Evolutionary conservation across 2,888 invertebrate genomes (phyloP).

Genomic region (Iphiclides podalirius): DNA sequence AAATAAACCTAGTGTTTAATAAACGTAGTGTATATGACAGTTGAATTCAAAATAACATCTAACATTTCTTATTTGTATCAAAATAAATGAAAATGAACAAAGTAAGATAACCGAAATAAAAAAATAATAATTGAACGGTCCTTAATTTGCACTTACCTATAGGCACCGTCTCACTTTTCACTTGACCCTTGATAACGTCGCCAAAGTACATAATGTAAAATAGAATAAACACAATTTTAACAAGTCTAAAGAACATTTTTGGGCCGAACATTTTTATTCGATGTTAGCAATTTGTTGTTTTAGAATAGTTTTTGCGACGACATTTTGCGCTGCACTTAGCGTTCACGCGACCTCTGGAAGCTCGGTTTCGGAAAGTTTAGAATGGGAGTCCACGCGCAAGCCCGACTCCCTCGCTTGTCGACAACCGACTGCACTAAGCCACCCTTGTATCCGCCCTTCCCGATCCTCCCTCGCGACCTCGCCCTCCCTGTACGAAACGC

Average conservation of each 20-base stretch:
- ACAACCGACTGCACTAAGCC: constrained; percentile 49
- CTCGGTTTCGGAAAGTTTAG: constrained; percentile 38
- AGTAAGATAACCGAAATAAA: no score
- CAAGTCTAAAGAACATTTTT: constrained; percentile 41
- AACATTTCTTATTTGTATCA: no score
- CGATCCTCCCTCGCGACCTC: constrained; percentile 42
- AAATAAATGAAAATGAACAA: no score
- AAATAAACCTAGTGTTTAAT: no score
- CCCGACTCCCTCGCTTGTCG: constrained; percentile 40
- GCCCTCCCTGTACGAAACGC: constrained; percentile 35
- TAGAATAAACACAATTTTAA: constrained; percentile 45
- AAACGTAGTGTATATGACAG: no score
- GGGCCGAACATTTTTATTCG: constrained; percentile 38
- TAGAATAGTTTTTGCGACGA: constrained; percentile 30
- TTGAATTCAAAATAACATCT: no score
- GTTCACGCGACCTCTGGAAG: constrained; percentile 32
- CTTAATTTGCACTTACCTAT: constrained; percentile 47
- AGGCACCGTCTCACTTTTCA: constrained; percentile 44
- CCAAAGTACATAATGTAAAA: constrained; percentile 46
- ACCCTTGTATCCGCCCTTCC: constrained; percentile 45
- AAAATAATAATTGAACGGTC: no score
- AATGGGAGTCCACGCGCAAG: constrained; percentile 21
- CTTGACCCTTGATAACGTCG: constrained; percentile 37
- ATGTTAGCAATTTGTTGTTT: constrained; percentile 5
- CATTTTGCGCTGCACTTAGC: constrained; percentile 39